Conservation (phyloP, 2,113 vertebrate species). For the Propithecus coquereli region DNA sequence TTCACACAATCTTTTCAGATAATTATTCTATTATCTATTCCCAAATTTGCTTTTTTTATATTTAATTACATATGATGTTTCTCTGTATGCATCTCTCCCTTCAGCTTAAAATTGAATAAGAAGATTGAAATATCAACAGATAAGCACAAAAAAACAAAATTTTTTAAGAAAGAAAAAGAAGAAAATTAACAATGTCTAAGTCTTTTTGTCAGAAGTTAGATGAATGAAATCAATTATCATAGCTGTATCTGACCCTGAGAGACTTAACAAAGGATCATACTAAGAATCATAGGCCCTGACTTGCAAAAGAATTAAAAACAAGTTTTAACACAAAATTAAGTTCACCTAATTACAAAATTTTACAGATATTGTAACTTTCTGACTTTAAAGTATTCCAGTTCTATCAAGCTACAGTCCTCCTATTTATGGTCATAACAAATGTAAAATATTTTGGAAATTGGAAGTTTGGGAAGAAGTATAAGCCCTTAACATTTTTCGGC, state of each 20-base stretch:
- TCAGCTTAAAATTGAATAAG: slow-evolving; percentile 32
- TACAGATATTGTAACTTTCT: neutral
- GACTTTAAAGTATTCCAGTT: neutral
- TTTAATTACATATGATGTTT: neutral
- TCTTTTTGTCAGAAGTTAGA: neutral
- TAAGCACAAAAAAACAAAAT: neutral
- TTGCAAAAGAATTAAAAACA: slow-evolving; percentile 12
- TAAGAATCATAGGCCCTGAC: neutral
- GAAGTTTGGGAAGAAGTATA: neutral
- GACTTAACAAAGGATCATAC: neutral
- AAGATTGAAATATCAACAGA: slow-evolving; percentile 22
- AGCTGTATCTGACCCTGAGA: neutral
- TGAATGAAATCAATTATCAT: neutral
- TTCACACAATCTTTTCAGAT: slow-evolving; percentile 60
- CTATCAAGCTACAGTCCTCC: slow-evolving; percentile 28
- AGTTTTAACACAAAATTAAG: neutral
- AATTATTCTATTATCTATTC: slow-evolving; percentile 52
- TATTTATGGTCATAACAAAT: neutral
- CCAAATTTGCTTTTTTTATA: slow-evolving; percentile 28
- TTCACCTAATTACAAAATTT: neutral
- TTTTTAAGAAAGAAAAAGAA: slow-evolving; percentile 17
- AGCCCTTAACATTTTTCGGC: neutral
- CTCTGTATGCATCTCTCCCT: neutral
- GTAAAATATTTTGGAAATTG: slow-evolving; percentile 27
- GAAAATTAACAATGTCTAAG: slow-evolving; percentile 18